Conservation (phyloP, 2,888 invertebrate species). For the Trichogramma dendrolimi region DNA sequence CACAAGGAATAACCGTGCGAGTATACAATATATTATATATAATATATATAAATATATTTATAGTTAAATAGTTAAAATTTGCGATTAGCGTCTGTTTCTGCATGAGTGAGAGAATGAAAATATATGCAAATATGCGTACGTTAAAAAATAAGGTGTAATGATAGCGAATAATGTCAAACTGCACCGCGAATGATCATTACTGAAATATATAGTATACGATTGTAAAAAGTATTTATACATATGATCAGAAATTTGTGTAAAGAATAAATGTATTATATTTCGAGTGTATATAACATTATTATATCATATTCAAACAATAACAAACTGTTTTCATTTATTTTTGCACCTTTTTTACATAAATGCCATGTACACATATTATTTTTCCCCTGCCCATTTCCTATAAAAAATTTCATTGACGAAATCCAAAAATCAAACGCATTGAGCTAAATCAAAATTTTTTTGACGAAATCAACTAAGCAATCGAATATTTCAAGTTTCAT, state of each 20-base stretch:
- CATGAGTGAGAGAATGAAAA: neutral
- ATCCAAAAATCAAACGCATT: too few relatives aligned
- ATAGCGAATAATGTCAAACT: too few relatives aligned
- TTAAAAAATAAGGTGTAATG: constrained; percentile 7
- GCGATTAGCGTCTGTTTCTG: too few relatives aligned
- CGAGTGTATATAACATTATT: constrained; percentile 26
- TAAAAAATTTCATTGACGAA: too few relatives aligned
- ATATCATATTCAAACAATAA: constrained; percentile 16
- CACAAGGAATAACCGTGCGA: constrained; percentile 19
- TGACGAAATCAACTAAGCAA: too few relatives aligned
- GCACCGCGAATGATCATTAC: neutral
- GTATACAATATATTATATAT: constrained; percentile 17
- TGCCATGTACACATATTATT: too few relatives aligned
- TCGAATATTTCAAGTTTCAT: too few relatives aligned
- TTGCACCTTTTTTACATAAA: constrained; percentile 11
- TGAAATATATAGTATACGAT: constrained; percentile 25
- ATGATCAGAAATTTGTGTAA: constrained; percentile 18
- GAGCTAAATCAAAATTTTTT: too few relatives aligned
- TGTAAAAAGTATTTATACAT: constrained; percentile 33
- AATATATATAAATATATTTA: constrained; percentile 7
- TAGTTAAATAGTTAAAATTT: neutral
- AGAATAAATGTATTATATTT: constrained; percentile 28
- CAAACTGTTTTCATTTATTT: constrained; percentile 11
- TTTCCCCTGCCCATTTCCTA: too few relatives aligned
- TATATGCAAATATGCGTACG: constrained; percentile 8